phyloP scores from a whole-genome alignment of 2,888 invertebrate species.

The Hirtodrosophila trivittata region DNA sequence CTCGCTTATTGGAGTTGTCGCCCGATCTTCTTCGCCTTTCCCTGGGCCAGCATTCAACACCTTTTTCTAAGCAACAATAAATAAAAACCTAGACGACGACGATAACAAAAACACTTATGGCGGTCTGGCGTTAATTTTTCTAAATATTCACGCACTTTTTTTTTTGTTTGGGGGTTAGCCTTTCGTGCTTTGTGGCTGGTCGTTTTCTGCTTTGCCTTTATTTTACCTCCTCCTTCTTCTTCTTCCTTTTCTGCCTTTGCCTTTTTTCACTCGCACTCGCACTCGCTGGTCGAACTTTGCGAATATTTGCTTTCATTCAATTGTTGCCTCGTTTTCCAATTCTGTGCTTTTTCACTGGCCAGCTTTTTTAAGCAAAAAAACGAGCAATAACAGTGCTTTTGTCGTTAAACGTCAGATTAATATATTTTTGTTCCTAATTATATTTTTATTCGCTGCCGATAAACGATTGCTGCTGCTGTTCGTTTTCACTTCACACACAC shows the following conservation, averaged over 20 bases:
- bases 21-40: constrained; percentile 57
- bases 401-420: constrained; percentile 51
- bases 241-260: constrained; percentile 25
- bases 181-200: constrained; percentile 68
- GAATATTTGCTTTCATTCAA: constrained; percentile 59
- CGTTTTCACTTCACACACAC: constrained; percentile 2
- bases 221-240: constrained; percentile 37
- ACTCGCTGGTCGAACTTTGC: constrained; percentile 56
- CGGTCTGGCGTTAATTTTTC: constrained; percentile 72
- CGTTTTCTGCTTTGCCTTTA: constrained; percentile 53
- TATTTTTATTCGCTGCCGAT: constrained; percentile 65
- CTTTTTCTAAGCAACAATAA: constrained; percentile 43
- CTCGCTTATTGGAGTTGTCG: constrained; percentile 62
- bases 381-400: constrained; percentile 45
- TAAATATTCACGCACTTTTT: constrained; percentile 70
- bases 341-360: constrained; percentile 46
- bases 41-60: constrained; percentile 57
- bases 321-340: constrained; percentile 50
- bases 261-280: constrained; percentile 57
- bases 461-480: constrained; percentile 38
- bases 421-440: constrained; percentile 61
- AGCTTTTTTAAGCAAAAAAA: constrained; percentile 35
- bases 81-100: constrained; percentile 44
- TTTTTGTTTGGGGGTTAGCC: constrained; percentile 63
- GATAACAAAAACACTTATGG: constrained; percentile 64